These are phyloP conservation scores for Microcebus tavaratra DNA, from an alignment of 2,113 vertebrate species.

Conservation along the genomic window DNA sequence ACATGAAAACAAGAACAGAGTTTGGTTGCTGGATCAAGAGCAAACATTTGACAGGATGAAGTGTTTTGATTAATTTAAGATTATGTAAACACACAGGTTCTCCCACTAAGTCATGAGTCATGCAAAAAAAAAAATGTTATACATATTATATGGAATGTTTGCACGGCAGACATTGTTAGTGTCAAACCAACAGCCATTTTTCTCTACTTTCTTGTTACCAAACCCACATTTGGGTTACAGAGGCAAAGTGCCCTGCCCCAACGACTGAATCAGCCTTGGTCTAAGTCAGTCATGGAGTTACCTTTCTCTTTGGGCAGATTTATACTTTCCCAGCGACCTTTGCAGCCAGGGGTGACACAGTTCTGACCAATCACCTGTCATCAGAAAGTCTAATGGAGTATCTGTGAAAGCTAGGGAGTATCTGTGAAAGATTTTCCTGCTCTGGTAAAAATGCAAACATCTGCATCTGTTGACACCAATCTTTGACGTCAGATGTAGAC, in stretches of 20 bases:
- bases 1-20: conserved; percentile 40
- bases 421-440: not conserved
- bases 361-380: not conserved
- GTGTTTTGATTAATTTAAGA: conserved; percentile 34
- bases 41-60: not conserved
- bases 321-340: not conserved
- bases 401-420: not conserved
- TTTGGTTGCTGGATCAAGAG: conserved; percentile 47
- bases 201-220: not conserved
- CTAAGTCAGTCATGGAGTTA: not conserved
- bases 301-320: not conserved
- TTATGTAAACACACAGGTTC: not conserved
- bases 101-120: conserved; percentile 15
- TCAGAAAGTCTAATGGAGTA: not conserved
- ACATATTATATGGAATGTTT: not conserved
- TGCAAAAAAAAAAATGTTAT: not conserved
- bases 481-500: not conserved
- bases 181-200: not conserved
- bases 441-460: conserved; percentile 6
- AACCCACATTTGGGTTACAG: not conserved
- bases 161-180: not conserved
- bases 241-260: not conserved
- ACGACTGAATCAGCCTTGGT: not conserved
- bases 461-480: not conserved
- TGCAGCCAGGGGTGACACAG: not conserved